Evolutionary conservation across 2,113 vertebrate genomes (phyloP).

Genomic region (Hippocampus zosterae): DNA sequence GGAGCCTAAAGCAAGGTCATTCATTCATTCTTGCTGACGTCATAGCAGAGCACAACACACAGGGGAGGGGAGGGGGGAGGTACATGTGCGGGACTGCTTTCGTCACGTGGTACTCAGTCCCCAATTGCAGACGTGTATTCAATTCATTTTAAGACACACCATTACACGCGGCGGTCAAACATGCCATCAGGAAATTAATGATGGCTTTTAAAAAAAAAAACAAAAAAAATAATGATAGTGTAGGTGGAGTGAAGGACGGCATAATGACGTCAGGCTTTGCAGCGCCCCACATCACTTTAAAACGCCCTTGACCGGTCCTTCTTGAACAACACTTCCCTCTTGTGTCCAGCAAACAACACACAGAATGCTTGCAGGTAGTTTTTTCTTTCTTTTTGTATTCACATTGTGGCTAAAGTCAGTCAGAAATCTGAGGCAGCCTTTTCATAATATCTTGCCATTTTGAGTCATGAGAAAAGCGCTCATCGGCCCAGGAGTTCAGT

Average conservation of each 20-base stretch:
- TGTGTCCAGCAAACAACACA: constrained; percentile 30
- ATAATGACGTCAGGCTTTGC: not conserved
- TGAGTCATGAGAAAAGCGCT: too few relatives aligned
- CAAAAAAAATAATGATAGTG: not conserved
- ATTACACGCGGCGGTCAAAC: not conserved
- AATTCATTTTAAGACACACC: not conserved
- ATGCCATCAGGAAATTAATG: not conserved
- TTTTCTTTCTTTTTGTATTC: not conserved
- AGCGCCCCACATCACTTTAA: not conserved
- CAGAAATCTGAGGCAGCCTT: not conserved
- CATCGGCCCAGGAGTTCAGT: not conserved
- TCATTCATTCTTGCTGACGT: constrained; percentile 62
- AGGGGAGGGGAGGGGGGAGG: constrained; percentile 26
- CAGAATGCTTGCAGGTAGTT: constrained; percentile 8
- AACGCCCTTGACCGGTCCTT: not conserved
- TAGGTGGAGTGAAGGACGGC: not conserved
- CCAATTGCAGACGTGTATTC: not conserved
- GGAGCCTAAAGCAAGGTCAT: constrained; percentile 62
- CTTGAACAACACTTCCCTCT: constrained; percentile 43
- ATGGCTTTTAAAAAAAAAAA: not conserved
- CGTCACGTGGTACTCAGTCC: not conserved
- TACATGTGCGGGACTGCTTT: not conserved
- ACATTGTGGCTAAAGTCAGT: not conserved
- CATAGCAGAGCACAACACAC: constrained; percentile 43
- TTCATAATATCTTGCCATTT: not conserved